Conservation (phyloP, 2,113 vertebrate genomes). For the Danio rerio region DNA sequence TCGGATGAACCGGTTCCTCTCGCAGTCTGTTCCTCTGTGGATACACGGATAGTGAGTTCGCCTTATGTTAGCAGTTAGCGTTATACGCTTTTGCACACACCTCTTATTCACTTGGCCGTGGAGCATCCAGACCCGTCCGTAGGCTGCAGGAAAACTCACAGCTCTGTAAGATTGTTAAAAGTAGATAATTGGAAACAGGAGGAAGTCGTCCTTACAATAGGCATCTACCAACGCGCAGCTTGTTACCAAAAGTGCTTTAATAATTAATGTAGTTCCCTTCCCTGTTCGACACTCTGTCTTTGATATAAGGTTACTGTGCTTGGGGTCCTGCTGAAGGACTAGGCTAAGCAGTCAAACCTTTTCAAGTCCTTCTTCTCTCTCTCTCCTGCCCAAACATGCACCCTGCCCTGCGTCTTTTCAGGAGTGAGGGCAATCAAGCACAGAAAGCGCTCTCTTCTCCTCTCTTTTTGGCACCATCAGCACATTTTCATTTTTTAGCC, state of each 20-base stretch:
- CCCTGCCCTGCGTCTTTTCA: conserved; percentile 54
- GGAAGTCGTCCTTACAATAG: conserved; percentile 71
- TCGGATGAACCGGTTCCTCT: conserved; percentile 21
- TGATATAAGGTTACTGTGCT: conserved; percentile 79
- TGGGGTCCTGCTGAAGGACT: conserved; percentile 72
- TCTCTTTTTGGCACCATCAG: conserved; percentile 56
- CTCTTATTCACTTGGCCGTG: conserved; percentile 4
- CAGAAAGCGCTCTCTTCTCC: neutral
- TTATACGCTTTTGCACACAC: conserved; percentile 6
- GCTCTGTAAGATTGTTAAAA: conserved; percentile 66
- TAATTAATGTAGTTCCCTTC: conserved; percentile 76
- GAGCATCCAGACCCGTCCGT: conserved; percentile 21
- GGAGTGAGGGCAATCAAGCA: conserved; percentile 57
- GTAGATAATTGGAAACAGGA: conserved; percentile 72
- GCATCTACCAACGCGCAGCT: conserved; percentile 70
- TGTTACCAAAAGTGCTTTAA: conserved; percentile 76
- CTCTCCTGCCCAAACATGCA: conserved; percentile 57
- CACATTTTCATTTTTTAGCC: conserved; percentile 42
- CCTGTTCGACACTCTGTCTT: conserved; percentile 75
- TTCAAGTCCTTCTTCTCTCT: conserved; percentile 63
- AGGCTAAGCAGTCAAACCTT: conserved; percentile 59
- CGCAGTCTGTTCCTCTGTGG: conserved; percentile 17
- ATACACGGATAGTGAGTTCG: conserved; percentile 8
- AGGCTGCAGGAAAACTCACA: conserved; percentile 29
- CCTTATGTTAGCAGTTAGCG: conserved; percentile 15